A percentile compares a stretch with the other conserved stretches of the same genome.
Evolutionary conservation across 2,888 invertebrate genomes (phyloP).

Genomic region (Rhopalosiphum nymphaeae): DNA sequence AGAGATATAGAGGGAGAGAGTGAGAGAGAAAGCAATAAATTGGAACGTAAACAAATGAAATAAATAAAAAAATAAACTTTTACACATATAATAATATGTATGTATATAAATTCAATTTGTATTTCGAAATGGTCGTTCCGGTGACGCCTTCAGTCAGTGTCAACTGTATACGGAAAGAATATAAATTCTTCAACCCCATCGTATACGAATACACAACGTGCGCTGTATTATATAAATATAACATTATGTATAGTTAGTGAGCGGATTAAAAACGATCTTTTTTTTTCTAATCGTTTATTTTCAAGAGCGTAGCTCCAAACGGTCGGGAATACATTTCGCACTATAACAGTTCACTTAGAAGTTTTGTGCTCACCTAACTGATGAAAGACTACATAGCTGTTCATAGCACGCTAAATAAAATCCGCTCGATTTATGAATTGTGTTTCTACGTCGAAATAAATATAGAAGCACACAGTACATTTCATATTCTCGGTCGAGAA

Average conservation of each 20-base stretch:
- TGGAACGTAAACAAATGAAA: constrained; percentile 59
- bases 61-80: constrained; percentile 41
- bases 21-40: constrained; percentile 45
- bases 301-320: neutral
- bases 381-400: neutral
- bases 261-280: neutral
- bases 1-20: neutral
- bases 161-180: constrained; percentile 43
- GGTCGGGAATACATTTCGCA: neutral
- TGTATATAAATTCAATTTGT: constrained; percentile 51
- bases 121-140: constrained; percentile 51
- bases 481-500: too few species aligned
- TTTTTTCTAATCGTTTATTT: neutral
- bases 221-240: neutral
- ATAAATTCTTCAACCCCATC: constrained; percentile 43
- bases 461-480: too few species aligned
- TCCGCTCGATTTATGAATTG: too few species aligned
- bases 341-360: neutral
- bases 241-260: neutral
- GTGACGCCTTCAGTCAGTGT: constrained; percentile 57
- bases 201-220: neutral
- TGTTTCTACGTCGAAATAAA: too few species aligned
- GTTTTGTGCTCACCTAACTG: neutral
- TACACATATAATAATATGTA: neutral
- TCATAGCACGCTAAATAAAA: too few species aligned